phyloP scores from a whole-genome alignment of 2,113 vertebrate species.

The Neodon shergylaensis region DNA sequence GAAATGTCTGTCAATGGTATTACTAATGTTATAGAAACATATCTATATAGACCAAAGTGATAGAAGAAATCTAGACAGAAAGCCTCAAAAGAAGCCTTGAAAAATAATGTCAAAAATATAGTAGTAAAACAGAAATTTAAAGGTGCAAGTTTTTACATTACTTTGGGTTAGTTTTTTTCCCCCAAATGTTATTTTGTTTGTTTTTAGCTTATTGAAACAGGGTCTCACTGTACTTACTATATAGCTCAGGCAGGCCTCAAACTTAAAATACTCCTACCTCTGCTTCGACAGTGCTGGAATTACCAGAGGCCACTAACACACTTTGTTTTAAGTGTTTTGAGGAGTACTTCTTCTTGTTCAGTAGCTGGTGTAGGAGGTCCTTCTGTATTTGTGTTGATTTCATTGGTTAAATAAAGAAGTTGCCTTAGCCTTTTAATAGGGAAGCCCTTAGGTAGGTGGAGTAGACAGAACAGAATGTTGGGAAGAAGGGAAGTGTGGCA shows the following conservation, averaged over 20 bases:
- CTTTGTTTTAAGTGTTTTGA: not conserved
- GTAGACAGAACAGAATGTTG: too few species aligned
- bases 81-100: slow-evolving; percentile 7
- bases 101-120: slow-evolving; percentile 14
- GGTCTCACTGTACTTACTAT: not conserved
- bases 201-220: not conserved
- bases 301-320: not conserved
- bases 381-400: too few species aligned
- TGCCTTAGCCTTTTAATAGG: too few species aligned
- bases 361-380: not conserved
- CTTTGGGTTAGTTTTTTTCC: not conserved
- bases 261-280: not conserved
- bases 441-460: too few species aligned
- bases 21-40: not conserved
- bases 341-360: not conserved
- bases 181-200: not conserved
- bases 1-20: not conserved
- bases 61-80: slow-evolving; percentile 34
- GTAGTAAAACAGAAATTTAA: slow-evolving; percentile 26
- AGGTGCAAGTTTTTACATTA: not conserved
- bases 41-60: not conserved
- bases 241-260: not conserved
- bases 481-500: too few species aligned
- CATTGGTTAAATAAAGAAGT: too few species aligned
- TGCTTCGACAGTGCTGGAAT: not conserved